Conservation (phyloP, 1,140 invertebrate species). For the Choristoneura fumiferana region DNA sequence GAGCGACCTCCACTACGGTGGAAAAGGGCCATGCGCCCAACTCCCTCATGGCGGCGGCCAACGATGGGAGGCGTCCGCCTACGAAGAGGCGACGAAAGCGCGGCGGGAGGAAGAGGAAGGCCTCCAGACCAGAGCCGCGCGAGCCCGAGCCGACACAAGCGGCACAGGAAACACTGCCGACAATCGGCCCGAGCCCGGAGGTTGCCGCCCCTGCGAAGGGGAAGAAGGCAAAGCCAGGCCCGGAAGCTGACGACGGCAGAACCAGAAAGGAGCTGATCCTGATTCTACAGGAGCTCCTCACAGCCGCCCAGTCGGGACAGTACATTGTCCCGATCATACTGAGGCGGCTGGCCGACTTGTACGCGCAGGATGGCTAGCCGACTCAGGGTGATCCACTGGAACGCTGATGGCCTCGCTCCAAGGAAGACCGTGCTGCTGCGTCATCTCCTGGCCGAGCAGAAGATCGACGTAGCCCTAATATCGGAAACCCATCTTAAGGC, state of each 20-base stretch:
- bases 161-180: no score
- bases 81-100: neutral
- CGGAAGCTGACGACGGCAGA: neutral
- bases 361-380: neutral
- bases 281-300: neutral
- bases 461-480: constrained; percentile 5
- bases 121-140: neutral
- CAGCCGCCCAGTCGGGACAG: neutral
- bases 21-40: neutral
- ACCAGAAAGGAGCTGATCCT: neutral
- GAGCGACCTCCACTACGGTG: no score
- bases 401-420: neutral
- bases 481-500: no score
- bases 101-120: neutral
- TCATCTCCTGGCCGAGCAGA: constrained; percentile 2
- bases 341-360: neutral
- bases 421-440: neutral
- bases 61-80: neutral
- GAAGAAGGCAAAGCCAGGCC: neutral
- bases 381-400: neutral
- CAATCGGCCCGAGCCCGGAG: no score
- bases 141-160: no score
- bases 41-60: neutral
- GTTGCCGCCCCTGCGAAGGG: no score
- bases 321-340: neutral